Evolutionary conservation across 2,113 vertebrate species (phyloP).

Genomic region (Otus sunia): DNA sequence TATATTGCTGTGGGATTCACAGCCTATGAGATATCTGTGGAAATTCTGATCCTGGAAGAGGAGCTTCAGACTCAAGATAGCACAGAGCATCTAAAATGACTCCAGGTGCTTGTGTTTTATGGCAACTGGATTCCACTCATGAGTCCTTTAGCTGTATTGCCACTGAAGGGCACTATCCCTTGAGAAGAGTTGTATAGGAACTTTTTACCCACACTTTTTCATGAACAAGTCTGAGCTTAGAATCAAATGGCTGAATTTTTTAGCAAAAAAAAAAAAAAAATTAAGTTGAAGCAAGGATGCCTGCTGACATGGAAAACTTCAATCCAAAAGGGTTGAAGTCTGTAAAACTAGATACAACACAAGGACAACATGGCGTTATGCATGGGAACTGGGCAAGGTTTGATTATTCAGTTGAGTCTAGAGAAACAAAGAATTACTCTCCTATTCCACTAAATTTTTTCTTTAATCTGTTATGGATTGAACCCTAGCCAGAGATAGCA

Average conservation of each 20-base stretch:
- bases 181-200: neutral
- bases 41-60: neutral
- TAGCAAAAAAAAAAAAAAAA: neutral
- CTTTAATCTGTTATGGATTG: conserved; percentile 23
- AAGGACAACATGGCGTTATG: neutral
- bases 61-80: neutral
- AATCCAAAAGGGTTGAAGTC: neutral
- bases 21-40: neutral
- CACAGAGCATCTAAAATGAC: neutral
- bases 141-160: neutral
- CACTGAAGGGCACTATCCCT: neutral
- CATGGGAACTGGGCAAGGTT: conserved; percentile 25
- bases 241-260: neutral
- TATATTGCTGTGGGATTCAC: neutral
- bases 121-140: neutral
- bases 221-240: neutral
- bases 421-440: conserved; percentile 45
- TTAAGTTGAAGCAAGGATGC: neutral
- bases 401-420: neutral
- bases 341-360: neutral
- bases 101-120: neutral
- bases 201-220: neutral
- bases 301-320: neutral
- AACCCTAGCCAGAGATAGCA: neutral
- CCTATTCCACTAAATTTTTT: conserved; percentile 15